Evolutionary conservation across 64 coral and sea anemone genomes (phyloP), one percentile per base, ranked within the genome.

Genomic region (Trachythela sp.): DNA sequence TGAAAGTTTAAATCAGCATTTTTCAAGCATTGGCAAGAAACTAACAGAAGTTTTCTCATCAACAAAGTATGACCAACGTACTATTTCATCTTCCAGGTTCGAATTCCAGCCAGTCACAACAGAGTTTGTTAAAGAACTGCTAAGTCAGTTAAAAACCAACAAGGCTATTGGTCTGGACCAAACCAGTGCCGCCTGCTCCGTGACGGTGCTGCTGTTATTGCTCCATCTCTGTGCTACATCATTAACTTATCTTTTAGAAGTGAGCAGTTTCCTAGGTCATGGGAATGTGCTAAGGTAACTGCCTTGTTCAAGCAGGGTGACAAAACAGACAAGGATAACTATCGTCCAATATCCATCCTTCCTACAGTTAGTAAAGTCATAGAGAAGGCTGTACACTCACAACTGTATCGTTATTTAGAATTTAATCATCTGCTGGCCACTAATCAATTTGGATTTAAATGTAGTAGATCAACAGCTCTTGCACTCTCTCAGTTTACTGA

Each of bases 11-110:
- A 91, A 91, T 85, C 39, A 86, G 58, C 52, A 90, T 51, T 84
- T 90, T 90, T 90, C 88, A 90, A 90, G 88, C 75, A 90, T 90
- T 83, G 75, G 72, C 42, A 90, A 84, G 88, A 90, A 72, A 31
- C 88, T 90, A 30, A 38, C 88, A 20, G 84, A 90, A 84, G 54
- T 59, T n/a, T 91, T 91, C 33, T 68, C 59, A 68, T 68, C 59
- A 68, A 4, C 59, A 68, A 68, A 80, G 75, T 6, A 35, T 30
- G 26, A 80, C 75, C 75, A 35, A 35, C 75, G 75, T 30, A 40
- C 20, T 80, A 80, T 34, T 34, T 80, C 3, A 80, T 30, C 27
- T 35, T 80, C 75, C 75, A 80, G 75, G 4, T 80, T 80, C 33
- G 38, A 34, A 36, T 36, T 80, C 33, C 75, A 80, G 75, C 75